Evolutionary conservation across 2,888 invertebrate genomes (phyloP).

Genomic region (Aromia moschata): DNA sequence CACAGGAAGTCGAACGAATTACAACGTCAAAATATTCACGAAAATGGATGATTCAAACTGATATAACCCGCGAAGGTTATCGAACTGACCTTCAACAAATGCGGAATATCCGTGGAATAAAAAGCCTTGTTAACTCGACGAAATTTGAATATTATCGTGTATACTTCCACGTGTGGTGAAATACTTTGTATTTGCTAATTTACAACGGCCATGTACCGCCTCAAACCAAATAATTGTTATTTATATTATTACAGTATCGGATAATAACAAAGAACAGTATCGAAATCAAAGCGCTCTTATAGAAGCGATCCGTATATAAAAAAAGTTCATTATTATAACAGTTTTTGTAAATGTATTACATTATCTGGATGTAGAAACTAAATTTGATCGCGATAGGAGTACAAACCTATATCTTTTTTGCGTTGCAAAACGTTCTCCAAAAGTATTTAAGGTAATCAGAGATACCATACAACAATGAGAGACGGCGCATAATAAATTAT

Average conservation of each 20-base stretch:
- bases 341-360: neutral
- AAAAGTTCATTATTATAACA: neutral
- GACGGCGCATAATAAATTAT: neutral
- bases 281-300: no score
- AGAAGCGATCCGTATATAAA: no score
- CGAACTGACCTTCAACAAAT: constrained; percentile 49
- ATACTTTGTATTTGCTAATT: neutral
- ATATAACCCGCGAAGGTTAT: constrained; percentile 45
- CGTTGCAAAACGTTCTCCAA: neutral
- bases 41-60: constrained; percentile 25
- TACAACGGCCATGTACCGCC: neutral
- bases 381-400: neutral
- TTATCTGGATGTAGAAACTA: neutral
- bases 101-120: constrained; percentile 46
- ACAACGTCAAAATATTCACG: constrained; percentile 13
- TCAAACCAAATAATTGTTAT: neutral
- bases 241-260: no score
- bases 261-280: neutral
- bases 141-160: constrained; percentile 50
- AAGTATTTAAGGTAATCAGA: neutral
- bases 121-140: constrained; percentile 41
- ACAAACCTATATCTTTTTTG: neutral
- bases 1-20: constrained; percentile 21
- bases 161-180: neutral
- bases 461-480: neutral